Percentiles rank a stretch among this genome's conserved stretches.
Evolutionary conservation across 2,797 vertebrate species (phyloP).

Genomic region (Phylloscopus collybita): DNA sequence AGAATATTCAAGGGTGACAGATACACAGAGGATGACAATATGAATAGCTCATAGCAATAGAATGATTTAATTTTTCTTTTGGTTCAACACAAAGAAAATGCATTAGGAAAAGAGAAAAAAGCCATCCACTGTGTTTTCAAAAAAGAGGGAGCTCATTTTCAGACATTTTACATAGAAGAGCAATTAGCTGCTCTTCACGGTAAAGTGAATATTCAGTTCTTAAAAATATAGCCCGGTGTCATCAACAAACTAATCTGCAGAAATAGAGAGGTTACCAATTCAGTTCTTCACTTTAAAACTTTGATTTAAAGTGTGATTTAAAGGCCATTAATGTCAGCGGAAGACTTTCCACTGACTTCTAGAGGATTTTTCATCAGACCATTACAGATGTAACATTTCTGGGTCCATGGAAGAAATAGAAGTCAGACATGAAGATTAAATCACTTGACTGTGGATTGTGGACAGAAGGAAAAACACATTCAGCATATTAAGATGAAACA

Average conservation of each 20-base stretch:
- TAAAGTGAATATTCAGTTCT: neutral
- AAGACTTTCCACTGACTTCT: slow-evolving; percentile 9
- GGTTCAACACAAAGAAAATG: neutral
- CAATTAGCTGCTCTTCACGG: neutral
- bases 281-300: neutral
- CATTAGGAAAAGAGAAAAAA: neutral
- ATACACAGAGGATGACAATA: neutral
- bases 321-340: neutral
- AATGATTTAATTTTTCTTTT: neutral
- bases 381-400: neutral
- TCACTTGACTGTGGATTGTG: neutral
- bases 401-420: neutral
- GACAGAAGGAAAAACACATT: slow-evolving; percentile 13
- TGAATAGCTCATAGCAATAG: neutral
- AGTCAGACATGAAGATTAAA: slow-evolving; percentile 39
- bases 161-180: neutral
- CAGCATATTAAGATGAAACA: slow-evolving; percentile 26
- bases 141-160: neutral
- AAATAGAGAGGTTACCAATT: neutral
- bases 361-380: neutral
- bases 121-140: neutral
- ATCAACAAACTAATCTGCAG: neutral
- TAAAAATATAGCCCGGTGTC: neutral
- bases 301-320: slow-evolving; percentile 4
- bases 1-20: neutral